Conservation (phyloP, 2,888 invertebrate species). For the Pherbina coryleti region DNA sequence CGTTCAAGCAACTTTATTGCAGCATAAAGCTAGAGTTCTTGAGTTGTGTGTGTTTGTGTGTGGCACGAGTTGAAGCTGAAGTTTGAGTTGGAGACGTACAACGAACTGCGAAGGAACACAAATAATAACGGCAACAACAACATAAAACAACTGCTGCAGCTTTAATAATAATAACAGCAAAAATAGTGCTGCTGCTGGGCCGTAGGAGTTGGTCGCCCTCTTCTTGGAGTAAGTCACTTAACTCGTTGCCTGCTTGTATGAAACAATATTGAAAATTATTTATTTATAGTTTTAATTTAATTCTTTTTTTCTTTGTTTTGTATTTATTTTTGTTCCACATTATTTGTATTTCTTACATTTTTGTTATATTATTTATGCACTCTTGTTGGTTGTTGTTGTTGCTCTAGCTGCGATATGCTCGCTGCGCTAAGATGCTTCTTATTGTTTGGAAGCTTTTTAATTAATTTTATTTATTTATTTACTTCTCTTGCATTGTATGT, state of each 20-base stretch:
- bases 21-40: not conserved
- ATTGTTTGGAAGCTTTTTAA: constrained; percentile 2
- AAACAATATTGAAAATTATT: constrained; percentile 35
- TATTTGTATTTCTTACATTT: not conserved
- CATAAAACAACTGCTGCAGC: not conserved
- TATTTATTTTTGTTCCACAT: not conserved
- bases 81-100: constrained; percentile 2
- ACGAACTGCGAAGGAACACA: constrained; percentile 1
- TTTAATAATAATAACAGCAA: not conserved
- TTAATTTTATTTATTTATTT: constrained; percentile 9
- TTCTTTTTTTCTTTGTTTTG: not conserved
- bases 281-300: constrained; percentile 41
- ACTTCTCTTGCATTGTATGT: not conserved
- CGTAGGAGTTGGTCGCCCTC: not conserved
- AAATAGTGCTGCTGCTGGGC: not conserved
- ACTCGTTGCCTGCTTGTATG: not conserved
- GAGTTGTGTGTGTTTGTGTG: not conserved
- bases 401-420: not conserved
- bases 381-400: not conserved
- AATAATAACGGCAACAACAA: constrained; percentile 21
- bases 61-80: not conserved
- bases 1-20: constrained; percentile 37
- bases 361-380: not conserved
- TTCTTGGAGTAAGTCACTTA: not conserved
- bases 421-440: no score